These are phyloP conservation scores for Hemistola chrysoprasaria DNA, from an alignment of 2,888 invertebrate genomes.

Conservation along the genomic window DNA sequence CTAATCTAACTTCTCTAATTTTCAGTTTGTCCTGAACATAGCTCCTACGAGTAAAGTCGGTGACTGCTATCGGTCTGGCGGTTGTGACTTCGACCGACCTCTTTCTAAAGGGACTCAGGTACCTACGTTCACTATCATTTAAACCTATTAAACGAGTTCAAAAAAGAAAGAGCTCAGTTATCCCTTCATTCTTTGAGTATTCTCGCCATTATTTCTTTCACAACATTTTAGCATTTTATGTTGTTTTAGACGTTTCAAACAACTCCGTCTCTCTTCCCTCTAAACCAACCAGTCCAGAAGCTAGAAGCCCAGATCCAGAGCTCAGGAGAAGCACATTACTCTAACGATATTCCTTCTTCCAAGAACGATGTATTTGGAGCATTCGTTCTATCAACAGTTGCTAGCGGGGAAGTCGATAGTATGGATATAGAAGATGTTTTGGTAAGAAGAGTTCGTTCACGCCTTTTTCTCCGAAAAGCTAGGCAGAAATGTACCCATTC, in stretches of 20 bases:
- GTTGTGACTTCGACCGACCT: slow-evolving; percentile 73
- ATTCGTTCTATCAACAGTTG: slow-evolving; percentile 83
- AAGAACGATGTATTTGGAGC: slow-evolving; percentile 86
- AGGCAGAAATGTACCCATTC: no score
- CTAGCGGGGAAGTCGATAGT: slow-evolving; percentile 78
- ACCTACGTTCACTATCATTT: background rate
- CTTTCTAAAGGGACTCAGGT: slow-evolving; percentile 82
- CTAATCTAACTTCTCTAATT: slow-evolving; percentile 8
- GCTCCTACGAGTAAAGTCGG: slow-evolving; percentile 64
- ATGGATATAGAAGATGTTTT: slow-evolving; percentile 84
- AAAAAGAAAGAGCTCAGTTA: no score
- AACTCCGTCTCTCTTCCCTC: slow-evolving; percentile 83
- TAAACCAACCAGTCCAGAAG: slow-evolving; percentile 86
- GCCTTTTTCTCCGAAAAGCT: no score
- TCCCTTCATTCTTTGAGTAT: no score
- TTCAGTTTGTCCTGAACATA: slow-evolving; percentile 80
- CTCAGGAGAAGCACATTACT: slow-evolving; percentile 86
- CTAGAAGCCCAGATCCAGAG: slow-evolving; percentile 82
- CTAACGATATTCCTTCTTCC: slow-evolving; percentile 83
- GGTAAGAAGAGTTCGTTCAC: slow-evolving; percentile 77
- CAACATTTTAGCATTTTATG: background rate
- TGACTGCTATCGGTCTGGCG: slow-evolving; percentile 74
- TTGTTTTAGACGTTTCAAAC: slow-evolving; percentile 75
- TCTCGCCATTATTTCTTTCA: no score
- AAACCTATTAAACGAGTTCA: no score